Conservation (phyloP, 2,113 vertebrate species). For the Cottus gobio region DNA sequence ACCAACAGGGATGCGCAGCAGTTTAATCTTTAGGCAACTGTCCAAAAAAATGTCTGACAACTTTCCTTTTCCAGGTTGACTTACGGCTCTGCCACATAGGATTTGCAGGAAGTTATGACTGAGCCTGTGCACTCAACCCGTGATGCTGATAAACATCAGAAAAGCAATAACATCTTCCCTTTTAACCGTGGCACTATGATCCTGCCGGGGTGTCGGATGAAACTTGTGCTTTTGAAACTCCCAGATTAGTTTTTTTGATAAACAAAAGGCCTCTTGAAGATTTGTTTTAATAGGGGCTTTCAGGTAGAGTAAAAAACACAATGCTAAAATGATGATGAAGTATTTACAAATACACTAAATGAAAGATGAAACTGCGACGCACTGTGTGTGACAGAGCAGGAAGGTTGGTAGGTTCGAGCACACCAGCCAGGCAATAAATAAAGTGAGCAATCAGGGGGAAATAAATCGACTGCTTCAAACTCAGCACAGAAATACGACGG, state of each 20-base stretch:
- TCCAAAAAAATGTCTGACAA: conserved; percentile 30
- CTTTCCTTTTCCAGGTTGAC: conserved; percentile 34
- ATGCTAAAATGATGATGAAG: background rate
- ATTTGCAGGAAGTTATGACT: conserved; percentile 70
- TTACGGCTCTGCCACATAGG: conserved; percentile 14
- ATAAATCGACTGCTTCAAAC: background rate
- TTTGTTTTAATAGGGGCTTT: conserved; percentile 13
- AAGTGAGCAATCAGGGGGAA: background rate
- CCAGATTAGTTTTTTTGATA: conserved; percentile 18
- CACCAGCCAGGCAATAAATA: background rate
- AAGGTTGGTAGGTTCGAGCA: background rate
- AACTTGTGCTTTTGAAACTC: conserved; percentile 47
- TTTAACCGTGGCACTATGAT: conserved; percentile 34
- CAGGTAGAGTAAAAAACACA: background rate
- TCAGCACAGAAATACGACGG: background rate
- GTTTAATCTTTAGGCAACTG: background rate
- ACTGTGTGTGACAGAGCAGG: conserved; percentile 14
- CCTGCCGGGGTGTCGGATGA: conserved; percentile 48
- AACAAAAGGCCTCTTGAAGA: conserved; percentile 26
- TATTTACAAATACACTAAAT: background rate
- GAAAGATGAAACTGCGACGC: background rate
- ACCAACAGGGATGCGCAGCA: conserved; percentile 14
- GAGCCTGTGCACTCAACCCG: conserved; percentile 55
- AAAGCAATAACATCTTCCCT: conserved; percentile 65
- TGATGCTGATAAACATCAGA: conserved; percentile 60